Base-by-base conservation (phyloP, 2,797 vertebrate genomes). In the Galaxias olidus region DNA sequence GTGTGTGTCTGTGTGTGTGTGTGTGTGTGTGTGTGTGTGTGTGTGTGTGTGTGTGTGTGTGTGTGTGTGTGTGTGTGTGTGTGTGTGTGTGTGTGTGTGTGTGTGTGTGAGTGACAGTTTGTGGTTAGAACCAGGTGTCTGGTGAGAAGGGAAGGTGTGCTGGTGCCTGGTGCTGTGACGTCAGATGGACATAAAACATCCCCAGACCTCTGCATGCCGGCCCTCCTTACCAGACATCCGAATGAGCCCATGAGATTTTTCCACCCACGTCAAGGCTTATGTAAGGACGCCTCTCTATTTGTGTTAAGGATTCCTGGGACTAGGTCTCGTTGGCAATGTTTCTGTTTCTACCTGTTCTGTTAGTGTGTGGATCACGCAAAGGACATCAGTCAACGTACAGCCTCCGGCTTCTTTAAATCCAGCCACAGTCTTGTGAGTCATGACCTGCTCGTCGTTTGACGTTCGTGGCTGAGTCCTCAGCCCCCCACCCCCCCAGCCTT, bases 201-300 rank as follows among this genome's bases (percentile, higher is more conserved):
- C 69, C 46, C 50, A 65, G 78, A 69, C 56, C 53, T 72, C 76
- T 68, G 76, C 73, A 73, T 66, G 76, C 75, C 72, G 30, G 6
- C 30, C 30, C 30, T 30, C 30, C 30, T 6, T 14, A 1, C 53
- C 72, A 84, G 76, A 84, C 72, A 19, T 55, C 58, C 75, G 84
- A 87, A 86, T 85, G 79, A 20, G 59, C 62, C 72, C 58, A 14
- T 65, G 76, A 13, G 14, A 4, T 59, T 62, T 84, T 86, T 87
- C 80, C 84, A 82, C 81, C 30, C 61, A 75, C 72, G 73, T 86
- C 82, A 84, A 44, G 46, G 47, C 18, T 80, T 83, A 68, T 14
- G 7, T 66, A 77, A 84, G 49, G n/a, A 44, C 54, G 47, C 4
- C 9, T n/a, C 18, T 61, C 14, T 18, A n/a, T 10, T n/a, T 57